Evolutionary conservation across 2,797 vertebrate genomes (phyloP), one percentile per base, ranked within the genome.

Genomic region (Melanotaenia pygmaea): DNA sequence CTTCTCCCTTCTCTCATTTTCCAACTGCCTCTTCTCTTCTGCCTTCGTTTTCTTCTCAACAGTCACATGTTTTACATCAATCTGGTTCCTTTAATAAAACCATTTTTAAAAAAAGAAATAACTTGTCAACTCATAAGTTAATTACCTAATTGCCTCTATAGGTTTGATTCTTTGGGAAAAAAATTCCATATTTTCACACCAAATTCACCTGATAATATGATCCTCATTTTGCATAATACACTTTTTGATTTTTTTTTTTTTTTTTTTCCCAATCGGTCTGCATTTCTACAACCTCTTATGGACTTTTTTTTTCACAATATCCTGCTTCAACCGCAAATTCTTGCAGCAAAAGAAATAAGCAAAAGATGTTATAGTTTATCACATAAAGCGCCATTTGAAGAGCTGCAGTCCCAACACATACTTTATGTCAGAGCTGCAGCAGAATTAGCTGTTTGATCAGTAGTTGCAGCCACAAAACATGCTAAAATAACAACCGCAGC

Each of bases 1-100:
- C 68, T 76, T 70, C 1, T 92, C 91, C 73, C 79, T 93, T 76
- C 65, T 92, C 37, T 90, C 84, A 65, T 85, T 78, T 16, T 91
- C 90, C 45, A 37, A 71, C 20, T 76, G 84, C 35, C 38, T 90
- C 70, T 88, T 94, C 26, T 51, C 8, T 1, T 92, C 86, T 72
- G 84, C 92, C 67, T 76, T 80, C 43, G 76, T 81, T 30, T 67
- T 79, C 70, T 77, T 88, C 37, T 73, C 79, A 47, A 34, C 0
- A 0, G 30, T 34, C 11, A 1, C 12, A 1, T 0, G 45, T 4
- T 77, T 86, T 18, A 32, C 3, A 1, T 70, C 79, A n/a, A 66
- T 8, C 38, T 81, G 77, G 11, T 90, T 86, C 28, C 80, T 89
- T 24, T 11, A 13, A 64, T 56, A 2, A 2, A 59, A 67, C 28